These are phyloP conservation scores for Drosophila cognata DNA, from an alignment of 2,888 invertebrate species.

Conservation along the genomic window DNA sequence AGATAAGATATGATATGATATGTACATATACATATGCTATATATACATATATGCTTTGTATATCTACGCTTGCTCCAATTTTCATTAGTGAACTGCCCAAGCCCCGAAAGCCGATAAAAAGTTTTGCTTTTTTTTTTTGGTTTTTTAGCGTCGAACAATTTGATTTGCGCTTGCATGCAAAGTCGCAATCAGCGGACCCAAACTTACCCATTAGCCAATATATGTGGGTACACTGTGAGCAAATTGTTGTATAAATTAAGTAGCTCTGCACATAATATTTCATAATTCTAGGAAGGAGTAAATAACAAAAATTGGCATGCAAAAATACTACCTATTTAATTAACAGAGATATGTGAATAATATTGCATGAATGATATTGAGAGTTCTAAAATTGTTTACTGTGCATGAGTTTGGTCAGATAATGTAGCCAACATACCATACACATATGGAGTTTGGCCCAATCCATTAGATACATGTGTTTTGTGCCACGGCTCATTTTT, in stretches of 20 bases:
- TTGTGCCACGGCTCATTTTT: conserved; percentile 18
- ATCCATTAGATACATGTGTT: conserved; percentile 27
- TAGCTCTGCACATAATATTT: background rate
- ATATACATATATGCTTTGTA: conserved; percentile 1
- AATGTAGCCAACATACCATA: background rate
- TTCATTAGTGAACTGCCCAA: conserved; percentile 14
- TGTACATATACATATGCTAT: conserved; percentile 4
- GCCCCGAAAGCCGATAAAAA: conserved; percentile 21
- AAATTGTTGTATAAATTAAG: background rate
- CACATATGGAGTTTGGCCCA: conserved; percentile 9
- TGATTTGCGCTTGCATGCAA: conserved; percentile 45
- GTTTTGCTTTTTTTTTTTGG: background rate
- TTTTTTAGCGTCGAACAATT: conserved; percentile 18
- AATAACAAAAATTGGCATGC: background rate
- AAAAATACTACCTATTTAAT: background rate
- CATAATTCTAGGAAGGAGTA: background rate
- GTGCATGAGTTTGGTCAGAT: conserved; percentile 36
- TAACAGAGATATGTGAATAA: background rate
- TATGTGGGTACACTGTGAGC: conserved; percentile 1
- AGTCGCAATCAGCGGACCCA: conserved; percentile 29
- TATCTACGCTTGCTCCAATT: conserved; percentile 28
- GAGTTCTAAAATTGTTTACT: background rate
- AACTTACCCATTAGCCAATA: conserved; percentile 4
- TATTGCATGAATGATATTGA: background rate
- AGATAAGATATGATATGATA: conserved; percentile 51